Base-by-base conservation (phyloP, 2,888 invertebrate species). In the Vandiemenella viatica region DNA sequence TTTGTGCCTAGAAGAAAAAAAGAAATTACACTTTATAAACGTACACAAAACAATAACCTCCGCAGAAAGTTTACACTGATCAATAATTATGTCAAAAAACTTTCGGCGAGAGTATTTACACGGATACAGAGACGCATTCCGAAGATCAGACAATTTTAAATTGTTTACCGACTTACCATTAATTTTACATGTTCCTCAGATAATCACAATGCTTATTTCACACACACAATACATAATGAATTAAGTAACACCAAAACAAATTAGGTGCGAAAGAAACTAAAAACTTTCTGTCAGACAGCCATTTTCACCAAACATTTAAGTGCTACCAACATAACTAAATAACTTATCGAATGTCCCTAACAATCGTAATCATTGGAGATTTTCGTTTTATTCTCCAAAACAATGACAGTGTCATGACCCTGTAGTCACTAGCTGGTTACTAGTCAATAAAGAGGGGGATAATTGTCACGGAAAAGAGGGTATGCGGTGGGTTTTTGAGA, bases 241-340 rank as follows among this genome's bases (percentile, higher is more conserved):
- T 32, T 15, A n/a, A 17, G n/a, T n/a, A n/a, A n/a, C n/a, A n/a
- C n/a, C n/a, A n/a, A n/a, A n/a, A n/a, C n/a, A n/a, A n/a, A n/a
- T n/a, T n/a, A n/a, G n/a, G 45, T 40, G 37, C 45, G 19, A 22
- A 44, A 40, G 44, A 49, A 18, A 47, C 42, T 42, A 47, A 47
- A 41, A 47, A 47, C 19, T 45, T 15, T 19, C 21, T 45, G 20
- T 20, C 37, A 42, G 19, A 19, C 42, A 42, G 42, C 42, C 42
- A 42, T 42, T 42, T 42, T 42, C 19, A 42, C 19, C 20, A 42
- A 42, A 42, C 42, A 42, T 42, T 42, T 20, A 18, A 13, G n/a
- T 42, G 42, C 6, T 42, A 21, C 42, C 42, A 42, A 42, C 42
- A 32, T 32, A 13, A 32, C 10, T 32, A 32, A 3, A n/a, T n/a